Percentiles rank a stretch among this genome's conserved stretches.
phyloP scores from a whole-genome alignment of 2,888 invertebrate species.

The Scaptomyza reducta region DNA sequence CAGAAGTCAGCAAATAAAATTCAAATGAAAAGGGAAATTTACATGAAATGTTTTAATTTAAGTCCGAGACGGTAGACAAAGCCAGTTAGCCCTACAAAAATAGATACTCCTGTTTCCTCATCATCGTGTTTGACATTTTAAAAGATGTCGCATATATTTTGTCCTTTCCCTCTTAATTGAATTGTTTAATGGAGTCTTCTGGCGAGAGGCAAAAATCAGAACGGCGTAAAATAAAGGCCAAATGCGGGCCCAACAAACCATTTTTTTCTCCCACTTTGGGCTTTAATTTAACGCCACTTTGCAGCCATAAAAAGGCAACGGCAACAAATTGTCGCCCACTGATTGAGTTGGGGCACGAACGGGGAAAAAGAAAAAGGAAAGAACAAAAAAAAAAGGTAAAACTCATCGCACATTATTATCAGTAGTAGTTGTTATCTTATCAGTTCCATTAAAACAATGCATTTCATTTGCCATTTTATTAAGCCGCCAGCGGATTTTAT shows the following conservation, averaged over 20 bases:
- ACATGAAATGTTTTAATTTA: slow-evolving; percentile 76
- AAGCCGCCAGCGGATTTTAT: slow-evolving; percentile 49
- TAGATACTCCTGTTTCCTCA: not conserved
- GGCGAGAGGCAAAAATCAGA: slow-evolving; percentile 64
- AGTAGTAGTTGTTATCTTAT: slow-evolving; percentile 59
- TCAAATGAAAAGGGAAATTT: slow-evolving; percentile 49
- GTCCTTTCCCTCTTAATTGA: slow-evolving; percentile 63
- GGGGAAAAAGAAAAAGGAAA: not conserved
- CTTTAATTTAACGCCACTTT: slow-evolving; percentile 76
- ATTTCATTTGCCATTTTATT: slow-evolving; percentile 69
- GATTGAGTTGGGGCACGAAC: slow-evolving; percentile 3
- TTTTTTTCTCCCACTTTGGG: not conserved
- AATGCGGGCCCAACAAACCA: slow-evolving; percentile 65
- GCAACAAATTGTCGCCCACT: slow-evolving; percentile 64
- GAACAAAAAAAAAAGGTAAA: slow-evolving; percentile 45
- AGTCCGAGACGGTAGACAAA: slow-evolving; percentile 15
- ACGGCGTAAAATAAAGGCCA: slow-evolving; percentile 70
- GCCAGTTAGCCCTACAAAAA: not conserved
- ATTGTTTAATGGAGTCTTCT: slow-evolving; percentile 79
- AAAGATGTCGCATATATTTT: slow-evolving; percentile 53
- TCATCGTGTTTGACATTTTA: slow-evolving; percentile 68
- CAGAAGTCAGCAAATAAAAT: slow-evolving; percentile 52
- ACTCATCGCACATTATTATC: slow-evolving; percentile 55
- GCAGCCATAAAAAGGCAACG: slow-evolving; percentile 58
- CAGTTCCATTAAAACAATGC: slow-evolving; percentile 35